A percentile compares a stretch with the other conserved stretches of the same genome.
phyloP scores from a whole-genome alignment of 2,113 vertebrate species.

The Ciconia maguari region DNA sequence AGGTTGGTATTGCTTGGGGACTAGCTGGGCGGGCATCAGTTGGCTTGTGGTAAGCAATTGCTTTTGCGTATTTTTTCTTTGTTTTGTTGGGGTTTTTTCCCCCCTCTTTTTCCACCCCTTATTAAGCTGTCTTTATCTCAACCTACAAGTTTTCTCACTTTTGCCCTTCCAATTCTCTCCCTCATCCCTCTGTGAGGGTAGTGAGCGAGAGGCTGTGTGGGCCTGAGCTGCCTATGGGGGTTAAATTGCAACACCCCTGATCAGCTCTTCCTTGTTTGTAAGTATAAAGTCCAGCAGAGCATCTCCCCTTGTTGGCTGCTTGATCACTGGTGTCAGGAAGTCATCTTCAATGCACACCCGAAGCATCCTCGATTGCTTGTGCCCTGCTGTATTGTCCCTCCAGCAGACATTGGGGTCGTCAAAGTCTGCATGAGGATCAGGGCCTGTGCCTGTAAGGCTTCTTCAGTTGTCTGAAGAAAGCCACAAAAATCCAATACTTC shows the following conservation, averaged over 20 bases:
- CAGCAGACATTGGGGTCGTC: not conserved
- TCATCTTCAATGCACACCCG: not conserved
- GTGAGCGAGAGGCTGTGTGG: not conserved
- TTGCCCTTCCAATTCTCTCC: not conserved
- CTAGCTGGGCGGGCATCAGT: not conserved
- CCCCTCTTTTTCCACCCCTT: not conserved
- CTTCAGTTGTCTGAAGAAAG: not conserved
- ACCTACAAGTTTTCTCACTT: not conserved
- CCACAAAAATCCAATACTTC: not conserved
- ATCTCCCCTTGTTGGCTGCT: not conserved
- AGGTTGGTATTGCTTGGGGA: not conserved
- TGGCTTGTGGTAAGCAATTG: not conserved
- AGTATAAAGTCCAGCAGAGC: not conserved
- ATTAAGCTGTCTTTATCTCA: not conserved
- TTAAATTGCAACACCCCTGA: not conserved
- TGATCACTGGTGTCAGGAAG: not conserved
- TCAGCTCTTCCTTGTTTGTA: not conserved
- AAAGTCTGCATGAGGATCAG: not conserved
- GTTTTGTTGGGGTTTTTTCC: accelerated
- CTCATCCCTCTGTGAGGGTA: not conserved
- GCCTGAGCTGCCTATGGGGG: not conserved
- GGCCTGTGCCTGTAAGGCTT: not conserved
- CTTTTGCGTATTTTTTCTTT: not conserved
- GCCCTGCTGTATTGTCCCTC: not conserved
- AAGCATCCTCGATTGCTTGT: not conserved